Conservation (phyloP, 2,888 invertebrate genomes). For the Tipula helvola region DNA sequence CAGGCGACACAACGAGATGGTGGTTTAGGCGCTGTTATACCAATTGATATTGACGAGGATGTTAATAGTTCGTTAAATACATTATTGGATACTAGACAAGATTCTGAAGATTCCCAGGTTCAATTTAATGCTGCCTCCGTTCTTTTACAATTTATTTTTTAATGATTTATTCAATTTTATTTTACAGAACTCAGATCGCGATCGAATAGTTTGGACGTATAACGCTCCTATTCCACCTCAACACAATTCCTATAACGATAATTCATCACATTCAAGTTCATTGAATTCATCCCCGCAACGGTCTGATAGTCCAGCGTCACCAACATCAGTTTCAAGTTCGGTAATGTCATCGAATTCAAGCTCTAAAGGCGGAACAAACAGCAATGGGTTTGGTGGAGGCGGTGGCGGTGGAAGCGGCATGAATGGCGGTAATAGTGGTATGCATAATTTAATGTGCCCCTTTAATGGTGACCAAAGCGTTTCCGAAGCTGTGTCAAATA, state of each 20-base stretch:
- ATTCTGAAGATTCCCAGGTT: conserved; percentile 38
- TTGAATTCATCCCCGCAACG: conserved; percentile 39
- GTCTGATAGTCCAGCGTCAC: conserved; percentile 64
- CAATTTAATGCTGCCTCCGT: neutral
- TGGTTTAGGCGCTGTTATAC: conserved; percentile 62
- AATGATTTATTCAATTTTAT: conserved; percentile 10
- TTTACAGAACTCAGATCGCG: conserved; percentile 31
- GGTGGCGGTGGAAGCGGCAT: conserved; percentile 19
- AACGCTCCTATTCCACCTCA: conserved; percentile 60
- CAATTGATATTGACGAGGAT: conserved; percentile 86
- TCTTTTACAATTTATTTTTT: neutral
- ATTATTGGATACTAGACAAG: conserved; percentile 63
- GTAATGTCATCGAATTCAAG: conserved; percentile 69
- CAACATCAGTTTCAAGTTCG: conserved; percentile 77
- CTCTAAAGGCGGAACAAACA: conserved; percentile 42
- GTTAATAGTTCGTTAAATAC: conserved; percentile 88
- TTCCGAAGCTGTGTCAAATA: conserved; percentile 77
- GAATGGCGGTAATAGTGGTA: conserved; percentile 19
- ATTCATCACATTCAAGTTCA: conserved; percentile 33
- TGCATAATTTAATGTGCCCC: conserved; percentile 27
- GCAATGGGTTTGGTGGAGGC: conserved; percentile 17
- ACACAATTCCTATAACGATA: conserved; percentile 24
- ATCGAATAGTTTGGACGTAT: conserved; percentile 81
- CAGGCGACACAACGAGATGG: conserved; percentile 46
- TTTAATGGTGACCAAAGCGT: conserved; percentile 58